Percentiles rank a stretch among this genome's conserved stretches.
These are phyloP conservation scores for Drosophila novamexicana DNA, from an alignment of 1,140 invertebrate genomes.

Conservation along the genomic window DNA sequence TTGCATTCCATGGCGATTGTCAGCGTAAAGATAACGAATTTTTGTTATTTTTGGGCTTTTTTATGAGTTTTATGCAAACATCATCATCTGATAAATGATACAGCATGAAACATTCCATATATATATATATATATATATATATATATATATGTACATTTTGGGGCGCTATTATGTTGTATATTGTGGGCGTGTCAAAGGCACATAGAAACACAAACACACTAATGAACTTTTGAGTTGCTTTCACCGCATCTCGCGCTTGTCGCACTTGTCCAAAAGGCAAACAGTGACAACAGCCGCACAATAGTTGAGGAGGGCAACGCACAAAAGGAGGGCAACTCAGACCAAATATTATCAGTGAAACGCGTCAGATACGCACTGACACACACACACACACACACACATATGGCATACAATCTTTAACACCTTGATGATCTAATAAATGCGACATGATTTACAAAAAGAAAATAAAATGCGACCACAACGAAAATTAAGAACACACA, in stretches of 20 bases:
- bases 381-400: slow-evolving; percentile 16
- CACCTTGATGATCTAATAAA: slow-evolving; percentile 76
- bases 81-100: slow-evolving; percentile 22
- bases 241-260: slow-evolving; percentile 40
- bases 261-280: slow-evolving; percentile 20
- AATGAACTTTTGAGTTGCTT: slow-evolving; percentile 65
- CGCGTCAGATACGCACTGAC: slow-evolving; percentile 29
- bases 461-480: slow-evolving; percentile 38
- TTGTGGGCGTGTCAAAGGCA: slow-evolving; percentile 9
- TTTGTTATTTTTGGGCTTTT: neutral
- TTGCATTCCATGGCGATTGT: slow-evolving; percentile 2
- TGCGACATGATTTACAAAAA: slow-evolving; percentile 69
- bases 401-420: slow-evolving; percentile 59
- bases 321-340: slow-evolving; percentile 5
- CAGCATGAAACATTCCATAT: neutral
- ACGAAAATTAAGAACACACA: slow-evolving; percentile 37
- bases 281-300: slow-evolving; percentile 1
- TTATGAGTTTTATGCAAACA: slow-evolving; percentile 18
- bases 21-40: slow-evolving; percentile 23
- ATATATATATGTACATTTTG: neutral
- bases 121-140: neutral
- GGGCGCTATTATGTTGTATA: slow-evolving; percentile 11
- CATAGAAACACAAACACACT: slow-evolving; percentile 28
- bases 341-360: slow-evolving; percentile 70
- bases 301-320: slow-evolving; percentile 17